Conservation (phyloP, 1,140 invertebrate genomes). For the Neocloeon triangulifer region DNA sequence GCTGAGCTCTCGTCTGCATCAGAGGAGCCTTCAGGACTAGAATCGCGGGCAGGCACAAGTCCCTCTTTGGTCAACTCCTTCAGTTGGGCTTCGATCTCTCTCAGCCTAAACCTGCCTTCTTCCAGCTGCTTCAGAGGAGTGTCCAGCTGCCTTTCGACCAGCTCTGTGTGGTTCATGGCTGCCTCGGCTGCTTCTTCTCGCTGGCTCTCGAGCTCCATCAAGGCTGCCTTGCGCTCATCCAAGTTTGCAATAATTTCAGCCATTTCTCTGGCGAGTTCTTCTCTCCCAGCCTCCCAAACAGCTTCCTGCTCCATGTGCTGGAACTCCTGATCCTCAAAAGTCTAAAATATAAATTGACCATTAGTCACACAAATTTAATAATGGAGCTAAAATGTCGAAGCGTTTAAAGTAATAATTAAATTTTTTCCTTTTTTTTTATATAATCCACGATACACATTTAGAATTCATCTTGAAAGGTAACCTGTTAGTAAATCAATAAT, state of each 20-base stretch:
- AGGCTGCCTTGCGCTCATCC: slow-evolving; percentile 31
- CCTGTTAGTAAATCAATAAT: too few relatives aligned
- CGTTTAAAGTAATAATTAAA: too few relatives aligned
- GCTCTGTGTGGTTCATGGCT: slow-evolving; percentile 34
- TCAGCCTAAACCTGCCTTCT: slow-evolving; percentile 29
- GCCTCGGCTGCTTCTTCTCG: slow-evolving; percentile 30
- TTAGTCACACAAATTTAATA: background rate
- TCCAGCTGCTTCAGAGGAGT: slow-evolving; percentile 32
- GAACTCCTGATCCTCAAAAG: slow-evolving; percentile 83
- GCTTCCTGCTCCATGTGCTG: slow-evolving; percentile 80
- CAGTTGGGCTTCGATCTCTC: slow-evolving; percentile 31
- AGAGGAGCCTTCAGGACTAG: slow-evolving; percentile 12
- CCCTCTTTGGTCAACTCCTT: slow-evolving; percentile 25
- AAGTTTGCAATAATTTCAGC: slow-evolving; percentile 38
- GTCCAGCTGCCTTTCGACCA: slow-evolving; percentile 34
- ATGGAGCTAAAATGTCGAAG: background rate
- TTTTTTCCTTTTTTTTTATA: too few relatives aligned
- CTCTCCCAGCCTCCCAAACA: slow-evolving; percentile 50
- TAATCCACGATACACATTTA: too few relatives aligned
- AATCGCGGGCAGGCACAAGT: slow-evolving; percentile 12
- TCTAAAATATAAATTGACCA: slow-evolving; percentile 33
- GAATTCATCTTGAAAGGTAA: too few relatives aligned
- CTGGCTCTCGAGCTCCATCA: slow-evolving; percentile 41
- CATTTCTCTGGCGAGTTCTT: slow-evolving; percentile 58
- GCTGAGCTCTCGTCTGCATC: slow-evolving; percentile 14